Base-by-base conservation (phyloP, 2,113 vertebrate genomes). In the Vulpes lagopus region DNA sequence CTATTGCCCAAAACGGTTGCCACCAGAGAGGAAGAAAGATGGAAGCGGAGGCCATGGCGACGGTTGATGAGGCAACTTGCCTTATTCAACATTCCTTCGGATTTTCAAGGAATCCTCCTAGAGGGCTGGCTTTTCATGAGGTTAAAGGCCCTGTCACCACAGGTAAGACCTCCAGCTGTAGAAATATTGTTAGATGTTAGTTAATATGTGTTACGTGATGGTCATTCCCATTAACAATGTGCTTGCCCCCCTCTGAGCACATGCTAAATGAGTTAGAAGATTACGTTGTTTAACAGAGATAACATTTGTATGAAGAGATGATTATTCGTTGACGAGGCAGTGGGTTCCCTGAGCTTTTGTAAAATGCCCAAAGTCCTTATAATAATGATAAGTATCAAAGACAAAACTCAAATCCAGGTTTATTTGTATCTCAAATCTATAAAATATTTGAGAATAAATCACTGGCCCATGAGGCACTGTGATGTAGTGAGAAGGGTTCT, bases 201-300 rank as follows among this genome's bases (percentile, higher is more conserved):
- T 32, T 11, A 38, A 19, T 30, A 17, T 32, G 27, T 67, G 22
- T 67, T 25, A 7, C 3, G 27, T 11, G n/a, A 23, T 14, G 22
- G 6, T 38, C 25, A 59, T 32, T 51, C 16, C 16, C 14, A 15
- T 57, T 20, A 69, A 32, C n/a, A 65, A 59, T 32, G 49, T n/a
- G 19, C 35, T 49, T 14, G 3, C 0, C 5, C 43, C 65, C 12
- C 0, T 2, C 55, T 19, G 4, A 38, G 19, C 27, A 79, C 2
- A 8, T 7, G 8, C 30, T 5, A 8, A 25, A 3, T 35, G 71
- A 22, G 22, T 27, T 8, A 57, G 20, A 51, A 11, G 10, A 4
- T 67, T n/a, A n/a, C 30, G 17, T 87, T 32, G 49, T 55, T 78
- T 69, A 35, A 55, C 59, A 30, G 20, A 25, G 22, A 17, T 0